phyloP scores from a whole-genome alignment of 1,140 invertebrate species.

The Bombus vancouverensis region DNA sequence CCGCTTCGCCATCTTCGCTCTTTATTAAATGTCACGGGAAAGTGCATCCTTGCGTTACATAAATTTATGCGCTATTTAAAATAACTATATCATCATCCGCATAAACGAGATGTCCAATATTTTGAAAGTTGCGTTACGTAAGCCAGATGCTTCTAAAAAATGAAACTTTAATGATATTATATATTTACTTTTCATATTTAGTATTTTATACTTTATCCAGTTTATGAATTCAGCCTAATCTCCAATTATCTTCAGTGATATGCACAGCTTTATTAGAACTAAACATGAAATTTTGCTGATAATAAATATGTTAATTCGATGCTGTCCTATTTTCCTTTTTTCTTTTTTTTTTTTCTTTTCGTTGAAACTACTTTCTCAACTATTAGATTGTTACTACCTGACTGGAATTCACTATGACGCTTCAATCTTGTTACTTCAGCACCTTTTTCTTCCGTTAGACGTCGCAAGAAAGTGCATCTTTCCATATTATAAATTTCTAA shows the following conservation, averaged over 20 bases:
- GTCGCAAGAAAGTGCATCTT: background rate
- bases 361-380: background rate
- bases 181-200: background rate
- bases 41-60: constrained; percentile 11
- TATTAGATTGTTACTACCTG: background rate
- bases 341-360: background rate
- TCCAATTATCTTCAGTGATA: background rate
- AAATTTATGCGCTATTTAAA: constrained; percentile 9
- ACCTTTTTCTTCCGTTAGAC: background rate
- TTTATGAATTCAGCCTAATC: background rate
- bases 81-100: background rate
- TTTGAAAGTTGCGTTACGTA: background rate
- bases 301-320: background rate
- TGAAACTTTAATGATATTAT: background rate
- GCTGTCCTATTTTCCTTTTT: background rate
- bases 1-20: constrained; percentile 1
- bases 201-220: background rate
- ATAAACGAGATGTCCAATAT: background rate
- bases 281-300: background rate
- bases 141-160: background rate
- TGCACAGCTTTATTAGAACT: background rate
- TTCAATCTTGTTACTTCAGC: background rate
- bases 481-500: background rate
- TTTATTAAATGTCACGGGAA: constrained; percentile 8
- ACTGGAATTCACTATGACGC: background rate